phyloP scores from a whole-genome alignment of 2,797 vertebrate species.

The Triplophysa bombifrons region DNA sequence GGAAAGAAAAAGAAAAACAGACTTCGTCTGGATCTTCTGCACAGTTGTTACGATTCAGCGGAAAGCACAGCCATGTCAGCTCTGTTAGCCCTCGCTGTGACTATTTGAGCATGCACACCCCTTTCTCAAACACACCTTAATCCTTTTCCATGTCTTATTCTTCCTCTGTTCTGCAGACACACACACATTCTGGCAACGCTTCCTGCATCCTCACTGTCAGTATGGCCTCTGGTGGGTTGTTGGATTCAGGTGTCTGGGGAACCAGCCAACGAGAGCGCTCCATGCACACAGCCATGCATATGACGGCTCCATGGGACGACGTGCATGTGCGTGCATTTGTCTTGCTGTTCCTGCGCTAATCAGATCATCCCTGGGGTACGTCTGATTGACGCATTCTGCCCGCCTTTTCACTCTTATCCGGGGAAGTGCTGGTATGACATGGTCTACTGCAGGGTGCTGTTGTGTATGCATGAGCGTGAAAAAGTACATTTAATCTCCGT shows the following conservation, averaged over 20 bases:
- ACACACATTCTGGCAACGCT: conserved; percentile 20
- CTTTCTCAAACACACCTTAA: conserved; percentile 14
- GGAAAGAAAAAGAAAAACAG: neutral
- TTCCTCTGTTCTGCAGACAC: conserved; percentile 12
- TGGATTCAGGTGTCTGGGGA: conserved; percentile 46
- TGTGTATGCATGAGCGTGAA: neutral
- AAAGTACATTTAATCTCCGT: neutral
- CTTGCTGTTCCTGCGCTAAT: conserved; percentile 52
- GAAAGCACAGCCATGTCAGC: conserved; percentile 18
- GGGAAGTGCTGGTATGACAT: conserved; percentile 31
- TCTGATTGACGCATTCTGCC: conserved; percentile 49
- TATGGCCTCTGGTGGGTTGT: conserved; percentile 47
- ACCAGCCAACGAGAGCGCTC: conserved; percentile 41
- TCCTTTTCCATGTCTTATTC: neutral
- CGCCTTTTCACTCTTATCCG: conserved; percentile 19
- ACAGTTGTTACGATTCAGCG: conserved; percentile 26
- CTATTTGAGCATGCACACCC: neutral
- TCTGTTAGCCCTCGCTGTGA: neutral
- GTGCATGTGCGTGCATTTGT: conserved; percentile 50
- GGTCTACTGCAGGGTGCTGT: conserved; percentile 11
- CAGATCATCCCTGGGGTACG: conserved; percentile 48
- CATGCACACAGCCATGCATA: conserved; percentile 54
- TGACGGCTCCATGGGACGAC: conserved; percentile 59
- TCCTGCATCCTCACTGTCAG: conserved; percentile 25
- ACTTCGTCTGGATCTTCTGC: neutral